Evolutionary conservation across 2,888 invertebrate species (phyloP), one percentile per base, ranked within the genome.

Genomic region (Drosophila borborema): DNA sequence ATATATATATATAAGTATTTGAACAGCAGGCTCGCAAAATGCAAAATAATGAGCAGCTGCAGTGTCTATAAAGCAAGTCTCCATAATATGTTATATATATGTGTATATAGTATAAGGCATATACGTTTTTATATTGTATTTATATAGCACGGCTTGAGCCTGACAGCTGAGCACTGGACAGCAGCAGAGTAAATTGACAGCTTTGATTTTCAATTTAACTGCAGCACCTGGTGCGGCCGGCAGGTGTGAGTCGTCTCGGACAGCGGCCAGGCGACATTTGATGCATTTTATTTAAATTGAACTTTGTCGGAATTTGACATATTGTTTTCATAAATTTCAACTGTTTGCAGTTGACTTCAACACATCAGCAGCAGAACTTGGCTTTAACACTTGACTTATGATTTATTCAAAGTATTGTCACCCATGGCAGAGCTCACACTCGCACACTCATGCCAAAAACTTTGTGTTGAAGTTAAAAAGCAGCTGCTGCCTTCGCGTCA

Each of bases 41-140:
- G 64, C 66, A 87, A 89, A 89, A 77, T 89, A 85, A 89, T 85
- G 81, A 83, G 79, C 89, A 89, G 87, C 79, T 86, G 87, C 89
- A 89, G 49, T 75, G 68, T 77, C 60, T 64, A 71, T 74, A 76
- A 76, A 59, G 49, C 58, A 65, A 67, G 23, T 54, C 23, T 66
- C 28, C 49, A 28, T 34, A 20, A 43, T 31, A 48, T 48, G 31
- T 48, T 34, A 56, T 16, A 56, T 34, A 38, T 43, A 6, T 38
- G 6, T 41, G 14, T 43, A 8, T 28, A 12, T 45, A 18, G 9
- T 28, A 9, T 45, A 18, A 12, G 23, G 7, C 45, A 36, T 40
- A 10, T 43, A 45, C 9, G n/a, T 8, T 53, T 55, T n/a, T 74
- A 68, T 78, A 74, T 73, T 76, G 76, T 81, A 81, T 86, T 81